Percentiles rank a stretch among this genome's conserved stretches.
These are phyloP conservation scores for Margarornis squamiger DNA, from an alignment of 2,797 vertebrate species.

Conservation along the genomic window DNA sequence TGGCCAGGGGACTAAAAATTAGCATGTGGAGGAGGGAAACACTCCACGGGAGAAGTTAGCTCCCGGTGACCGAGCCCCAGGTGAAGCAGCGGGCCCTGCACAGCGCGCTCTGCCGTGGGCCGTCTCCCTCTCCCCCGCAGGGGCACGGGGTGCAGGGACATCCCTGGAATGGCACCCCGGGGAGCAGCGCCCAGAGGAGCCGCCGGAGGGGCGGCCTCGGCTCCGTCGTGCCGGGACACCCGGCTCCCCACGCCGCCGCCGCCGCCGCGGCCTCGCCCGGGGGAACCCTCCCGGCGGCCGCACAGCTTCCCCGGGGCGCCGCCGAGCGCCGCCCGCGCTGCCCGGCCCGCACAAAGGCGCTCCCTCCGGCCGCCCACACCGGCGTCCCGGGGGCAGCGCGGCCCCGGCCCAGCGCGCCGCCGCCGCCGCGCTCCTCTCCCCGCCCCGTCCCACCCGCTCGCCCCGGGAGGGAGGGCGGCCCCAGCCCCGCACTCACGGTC, in stretches of 20 bases:
- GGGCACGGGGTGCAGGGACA: too few species aligned
- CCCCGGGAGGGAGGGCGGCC: background rate
- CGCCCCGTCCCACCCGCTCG: too few species aligned
- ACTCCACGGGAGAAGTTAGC: background rate
- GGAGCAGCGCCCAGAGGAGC: too few species aligned
- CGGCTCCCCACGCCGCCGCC: too few species aligned
- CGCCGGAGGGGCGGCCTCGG: too few species aligned
- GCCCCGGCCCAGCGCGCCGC: background rate
- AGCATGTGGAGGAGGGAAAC: background rate
- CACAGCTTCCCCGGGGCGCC: background rate
- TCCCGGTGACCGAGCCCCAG: rapidly evolving
- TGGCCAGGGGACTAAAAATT: background rate
- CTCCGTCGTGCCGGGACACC: too few species aligned
- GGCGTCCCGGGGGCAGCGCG: background rate
- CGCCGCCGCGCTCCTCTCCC: background rate
- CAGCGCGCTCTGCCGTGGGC: rapidly evolving
- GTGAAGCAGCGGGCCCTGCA: background rate
- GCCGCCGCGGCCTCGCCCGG: too few species aligned
- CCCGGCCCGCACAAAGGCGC: background rate
- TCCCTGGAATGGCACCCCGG: too few species aligned
- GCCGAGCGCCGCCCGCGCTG: background rate
- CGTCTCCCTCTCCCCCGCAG: too few species aligned
- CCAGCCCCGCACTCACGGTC: constrained; percentile 51
- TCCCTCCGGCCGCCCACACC: background rate
- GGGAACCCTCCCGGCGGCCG: background rate